Conservation (phyloP, 2,888 invertebrate species). For the Noctua pronuba region DNA sequence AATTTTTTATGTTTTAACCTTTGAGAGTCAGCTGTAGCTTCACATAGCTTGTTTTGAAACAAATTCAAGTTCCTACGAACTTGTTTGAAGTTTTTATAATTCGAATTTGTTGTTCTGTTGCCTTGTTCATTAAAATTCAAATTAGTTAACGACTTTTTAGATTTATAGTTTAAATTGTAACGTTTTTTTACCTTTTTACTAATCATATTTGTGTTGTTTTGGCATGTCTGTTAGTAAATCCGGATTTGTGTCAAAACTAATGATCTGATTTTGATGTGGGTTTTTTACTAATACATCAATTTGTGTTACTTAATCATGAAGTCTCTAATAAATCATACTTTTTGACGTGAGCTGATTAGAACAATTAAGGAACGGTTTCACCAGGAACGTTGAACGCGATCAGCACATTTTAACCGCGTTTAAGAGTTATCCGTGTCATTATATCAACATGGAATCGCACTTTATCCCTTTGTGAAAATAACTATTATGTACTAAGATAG, state of each 20-base stretch:
- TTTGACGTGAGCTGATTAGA: not conserved
- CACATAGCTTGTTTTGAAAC: conserved; percentile 27
- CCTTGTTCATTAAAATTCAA: conserved; percentile 55
- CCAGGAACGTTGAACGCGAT: not conserved
- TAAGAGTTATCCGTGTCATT: not conserved
- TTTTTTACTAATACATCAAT: conserved; percentile 28
- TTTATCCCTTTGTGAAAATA: not conserved
- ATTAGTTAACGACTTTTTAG: conserved; percentile 58
- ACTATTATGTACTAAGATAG: not conserved
- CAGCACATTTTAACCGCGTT: not conserved
- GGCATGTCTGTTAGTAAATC: conserved; percentile 48
- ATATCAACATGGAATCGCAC: not conserved
- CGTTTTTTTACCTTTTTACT: conserved; percentile 34
- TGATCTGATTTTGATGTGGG: conserved; percentile 34
- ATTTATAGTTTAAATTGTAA: conserved; percentile 61
- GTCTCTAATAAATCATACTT: not conserved
- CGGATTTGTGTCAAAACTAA: conserved; percentile 32
- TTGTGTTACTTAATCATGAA: not conserved
- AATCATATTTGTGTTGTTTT: conserved; percentile 58
- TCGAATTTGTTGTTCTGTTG: conserved; percentile 32
- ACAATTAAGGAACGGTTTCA: not conserved
- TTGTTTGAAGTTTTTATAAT: conserved; percentile 20
- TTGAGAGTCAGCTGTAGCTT: conserved; percentile 23
- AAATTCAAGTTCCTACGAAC: conserved; percentile 30
- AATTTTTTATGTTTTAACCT: conserved; percentile 4